phyloP scores from a whole-genome alignment of 2,113 vertebrate genomes.

The Pygathrix nemaeus region DNA sequence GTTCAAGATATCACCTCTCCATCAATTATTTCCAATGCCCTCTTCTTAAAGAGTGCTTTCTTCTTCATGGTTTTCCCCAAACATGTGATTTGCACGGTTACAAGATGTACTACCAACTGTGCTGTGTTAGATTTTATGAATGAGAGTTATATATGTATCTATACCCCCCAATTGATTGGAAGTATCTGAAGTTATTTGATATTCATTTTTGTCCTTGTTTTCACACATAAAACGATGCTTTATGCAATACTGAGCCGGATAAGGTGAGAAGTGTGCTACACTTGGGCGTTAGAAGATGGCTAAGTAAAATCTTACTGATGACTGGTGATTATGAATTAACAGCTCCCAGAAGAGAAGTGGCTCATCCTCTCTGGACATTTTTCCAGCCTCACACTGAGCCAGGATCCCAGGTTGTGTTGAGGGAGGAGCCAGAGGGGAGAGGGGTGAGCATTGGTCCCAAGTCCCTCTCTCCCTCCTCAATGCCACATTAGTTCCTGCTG shows the following conservation, averaged over 20 bases:
- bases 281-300: background rate
- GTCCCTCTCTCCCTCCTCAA: background rate
- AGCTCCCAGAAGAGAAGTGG: background rate
- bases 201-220: background rate
- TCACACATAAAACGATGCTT: background rate
- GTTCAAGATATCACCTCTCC: background rate
- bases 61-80: background rate
- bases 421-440: background rate
- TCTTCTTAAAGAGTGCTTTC: background rate
- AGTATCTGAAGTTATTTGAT: background rate
- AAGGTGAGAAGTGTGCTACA: background rate
- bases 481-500: background rate
- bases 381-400: background rate
- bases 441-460: accelerated
- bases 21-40: background rate
- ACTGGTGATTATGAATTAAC: background rate
- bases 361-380: background rate
- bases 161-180: background rate
- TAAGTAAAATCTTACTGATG: background rate
- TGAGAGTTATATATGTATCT: background rate
- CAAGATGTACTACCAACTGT: background rate
- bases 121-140: background rate
- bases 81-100: background rate
- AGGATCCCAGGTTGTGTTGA: background rate
- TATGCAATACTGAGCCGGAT: background rate